Evolutionary conservation across 2,888 invertebrate genomes (phyloP), one percentile per base, ranked within the genome.

Genomic region (Onchidella celtica): DNA sequence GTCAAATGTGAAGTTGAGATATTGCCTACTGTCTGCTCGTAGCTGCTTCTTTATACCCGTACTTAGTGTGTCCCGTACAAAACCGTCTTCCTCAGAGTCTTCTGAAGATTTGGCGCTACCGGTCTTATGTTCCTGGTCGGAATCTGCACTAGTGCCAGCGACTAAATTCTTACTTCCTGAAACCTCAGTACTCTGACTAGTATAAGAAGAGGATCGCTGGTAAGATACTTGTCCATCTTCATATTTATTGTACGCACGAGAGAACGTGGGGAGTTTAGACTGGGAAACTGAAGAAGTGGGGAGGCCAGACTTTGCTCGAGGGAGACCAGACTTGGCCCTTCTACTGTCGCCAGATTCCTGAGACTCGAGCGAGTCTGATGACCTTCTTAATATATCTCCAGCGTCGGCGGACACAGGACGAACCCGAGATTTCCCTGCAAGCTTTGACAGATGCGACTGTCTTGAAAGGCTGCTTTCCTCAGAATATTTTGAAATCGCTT

Each of bases 1-100:
- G 74, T 87, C 88, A 86, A 89, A 89, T 21, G 88, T 88, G 68
- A 89, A 81, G 77, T 89, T 89, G 3, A 89, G 82, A 79, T 88
- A 89, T 70, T 87, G 87, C 24, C 87, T 75, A 61, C 86, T 85
- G 80, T 88, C 88, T n/a, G 88, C 83, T 32, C 84, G 83, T n/a
- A 88, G 83, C 29, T 86, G 86, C 66, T 86, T 86, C 65, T 87
- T 85, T 24, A 87, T 79, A 27, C 81, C 83, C 24, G 81, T 76
- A 70, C 84, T 86, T 32, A 86, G 79, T 3, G 81, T 84, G 14
- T 47, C 84, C 79, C 61, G 59, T 38, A 32, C 27, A 38, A 61
- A 65, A 6, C 66, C 73, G 55, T 82, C 80, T 27, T 61, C 77
- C 3, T 82, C 75, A 3, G 38, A 40, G 63, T 81, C 82, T 75